Base-by-base conservation (phyloP, 2,797 vertebrate species). In the Avahi laniger region DNA sequence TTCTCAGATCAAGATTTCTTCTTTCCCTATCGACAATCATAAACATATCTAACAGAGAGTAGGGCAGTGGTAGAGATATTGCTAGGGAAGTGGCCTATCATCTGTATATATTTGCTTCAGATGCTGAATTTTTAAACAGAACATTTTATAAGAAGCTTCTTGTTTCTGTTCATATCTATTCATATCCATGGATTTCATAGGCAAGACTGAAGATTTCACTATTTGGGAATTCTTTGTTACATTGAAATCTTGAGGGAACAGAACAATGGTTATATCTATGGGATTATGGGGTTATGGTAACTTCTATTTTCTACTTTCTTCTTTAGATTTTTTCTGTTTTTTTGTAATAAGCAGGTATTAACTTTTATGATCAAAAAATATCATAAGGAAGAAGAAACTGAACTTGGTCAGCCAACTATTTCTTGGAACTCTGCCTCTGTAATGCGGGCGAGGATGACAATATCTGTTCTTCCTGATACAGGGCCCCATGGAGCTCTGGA, bases 281-380 rank as follows among this genome's bases (percentile, higher is more conserved):
- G 28, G 22, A 17, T 89, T 28, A 50, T 24, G 17, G 30, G 0
- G 75, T 54, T 89, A n/a, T 28, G 17, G 33, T 70, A 41, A 92
- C 20, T 63, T 80, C n/a, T 84, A 22, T 91, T 79, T 76, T 91
- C 43, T 94, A 33, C 43, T 20, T 76, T 93, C 43, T 94, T 17
- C 50, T 26, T 73, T 67, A 57, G 12, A 9, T 5, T 41, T 67
- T 57, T 48, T 7, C 67, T 38, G 4, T 26, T 61, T 84, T 84
- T 95, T 80, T 78, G 59, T 46, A 78, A 12, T 67, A 79, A 48
- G 1, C 6, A 76, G 22, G 30, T 14, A 63, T 89, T 89, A 61
- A 59, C 10, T 91, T 91, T 89, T 50, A 70, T 89, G 46, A 86
- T 41, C 20, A 76, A 61, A 91, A 86, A 88, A 84, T 87, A 13